Conservation (phyloP, 2,113 vertebrate genomes). For the Neotoma lepida region DNA sequence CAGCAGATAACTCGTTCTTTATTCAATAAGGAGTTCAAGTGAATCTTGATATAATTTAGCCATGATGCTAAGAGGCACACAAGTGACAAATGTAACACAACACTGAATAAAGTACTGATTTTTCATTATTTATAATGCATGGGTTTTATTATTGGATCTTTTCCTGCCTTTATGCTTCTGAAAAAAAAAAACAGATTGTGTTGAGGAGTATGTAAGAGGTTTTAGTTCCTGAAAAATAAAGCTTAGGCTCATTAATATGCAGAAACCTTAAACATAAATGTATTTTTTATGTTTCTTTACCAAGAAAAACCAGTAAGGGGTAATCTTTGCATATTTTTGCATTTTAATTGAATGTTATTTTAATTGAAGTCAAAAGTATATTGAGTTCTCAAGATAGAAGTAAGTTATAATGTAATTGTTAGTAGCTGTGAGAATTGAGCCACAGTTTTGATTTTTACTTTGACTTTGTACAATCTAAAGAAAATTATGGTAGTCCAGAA, state of each 20-base stretch:
- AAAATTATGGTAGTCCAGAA: not conserved
- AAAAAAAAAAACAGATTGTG: not conserved
- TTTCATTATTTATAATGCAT: constrained; percentile 26
- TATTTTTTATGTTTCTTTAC: not conserved
- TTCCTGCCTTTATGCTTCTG: not conserved
- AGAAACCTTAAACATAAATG: not conserved
- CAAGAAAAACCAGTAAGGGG: not conserved
- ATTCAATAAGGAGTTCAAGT: not conserved
- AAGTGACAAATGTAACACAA: constrained; percentile 5
- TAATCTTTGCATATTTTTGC: not conserved
- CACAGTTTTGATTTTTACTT: constrained; percentile 24
- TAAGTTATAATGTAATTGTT: constrained; percentile 38
- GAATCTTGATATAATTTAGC: constrained; percentile 28
- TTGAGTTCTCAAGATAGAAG: constrained; percentile 23
- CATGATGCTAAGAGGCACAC: not conserved
- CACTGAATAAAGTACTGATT: not conserved
- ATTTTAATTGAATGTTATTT: constrained; percentile 48
- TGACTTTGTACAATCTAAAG: not conserved
- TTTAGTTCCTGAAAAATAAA: not conserved
- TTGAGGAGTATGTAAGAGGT: not conserved
- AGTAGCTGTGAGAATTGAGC: constrained; percentile 41
- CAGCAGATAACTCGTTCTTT: not conserved
- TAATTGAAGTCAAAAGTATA: constrained; percentile 50
- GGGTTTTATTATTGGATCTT: not conserved
- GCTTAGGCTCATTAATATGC: constrained; percentile 44